A percentile compares a stretch with the other conserved stretches of the same genome.
These are phyloP conservation scores for Argyra leucocephala DNA, from an alignment of 2,888 invertebrate genomes.

Conservation along the genomic window DNA sequence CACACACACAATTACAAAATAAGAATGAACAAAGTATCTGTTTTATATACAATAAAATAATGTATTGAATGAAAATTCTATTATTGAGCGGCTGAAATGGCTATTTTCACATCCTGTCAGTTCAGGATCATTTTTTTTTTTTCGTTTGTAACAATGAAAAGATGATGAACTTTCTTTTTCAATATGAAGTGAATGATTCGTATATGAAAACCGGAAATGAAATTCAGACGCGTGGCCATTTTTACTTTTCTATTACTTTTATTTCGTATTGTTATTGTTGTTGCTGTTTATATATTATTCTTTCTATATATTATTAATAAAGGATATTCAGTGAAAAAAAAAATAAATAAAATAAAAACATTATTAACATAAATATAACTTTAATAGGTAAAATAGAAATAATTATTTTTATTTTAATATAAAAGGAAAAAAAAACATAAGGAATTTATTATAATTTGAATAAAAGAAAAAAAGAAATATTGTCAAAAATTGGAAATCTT, in stretches of 20 bases:
- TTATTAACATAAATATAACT: neutral
- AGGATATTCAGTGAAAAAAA: neutral
- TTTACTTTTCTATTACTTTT: neutral
- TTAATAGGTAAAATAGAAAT: neutral
- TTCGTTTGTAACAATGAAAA: neutral
- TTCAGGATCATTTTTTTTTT: neutral
- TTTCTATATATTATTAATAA: neutral
- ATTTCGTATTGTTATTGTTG: neutral
- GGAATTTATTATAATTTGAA: neutral
- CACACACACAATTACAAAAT: neutral
- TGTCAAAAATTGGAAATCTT: no score
- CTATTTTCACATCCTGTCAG: neutral
- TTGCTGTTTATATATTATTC: neutral
- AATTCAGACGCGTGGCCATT: conserved; percentile 2
- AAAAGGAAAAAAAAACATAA: no score
- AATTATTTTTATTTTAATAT: neutral
- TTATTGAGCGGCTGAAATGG: neutral
- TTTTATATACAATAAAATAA: neutral
- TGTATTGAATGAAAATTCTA: no score
- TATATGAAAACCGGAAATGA: neutral
- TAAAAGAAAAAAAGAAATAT: neutral
- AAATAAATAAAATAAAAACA: neutral
- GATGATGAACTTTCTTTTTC: neutral
- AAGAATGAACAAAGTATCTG: neutral
- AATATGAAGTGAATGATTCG: neutral